Base-by-base conservation (phyloP, 2,113 vertebrate species). In the Clarias batrachus region DNA sequence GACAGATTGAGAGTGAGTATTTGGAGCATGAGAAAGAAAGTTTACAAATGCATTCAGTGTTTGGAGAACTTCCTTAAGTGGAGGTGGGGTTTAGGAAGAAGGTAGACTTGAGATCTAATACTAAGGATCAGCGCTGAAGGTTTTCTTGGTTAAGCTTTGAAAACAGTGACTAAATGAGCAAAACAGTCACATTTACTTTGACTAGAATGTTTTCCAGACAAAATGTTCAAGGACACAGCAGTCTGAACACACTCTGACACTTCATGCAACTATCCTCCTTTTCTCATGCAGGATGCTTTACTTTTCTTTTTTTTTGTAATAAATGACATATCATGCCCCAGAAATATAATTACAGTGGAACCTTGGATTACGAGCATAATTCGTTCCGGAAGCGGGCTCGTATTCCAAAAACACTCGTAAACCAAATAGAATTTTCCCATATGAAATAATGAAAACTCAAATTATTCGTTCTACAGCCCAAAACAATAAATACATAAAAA, bases 1-100 rank as follows among this genome's bases (percentile, higher is more conserved):
- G 37, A 78, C 73, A 78, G 73, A 78, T 83, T 68, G 83, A 88
- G 76, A 83, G 77, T 62, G 27, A 83, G 86, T 3, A 56, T 83
- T 87, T 74, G 68, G 86, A 33, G 57, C 60, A 83, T 66, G 27
- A 63, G 27, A 76, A 63, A 73, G 19, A 68, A 83, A 76, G 66
- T 76, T 30, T n/a, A 54, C n/a, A 74, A 83, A 77, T n/a, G 21
- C 1, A 27, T 57, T 9, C 19, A 27, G 74, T 14, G 11, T 12
- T 57, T 11, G 25, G 3, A 68, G 33, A 85, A 85, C 84, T 66
- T 79, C 60, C 19, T 37, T 10, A 25, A 60, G 56, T 13, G 17
- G 16, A 41, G 57, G 33, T n/a, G 23, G 17, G 11, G 11, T 27
- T 52, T 17, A 17, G 17, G 68, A 84, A 23, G n/a, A n/a, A n/a